A percentile compares a stretch with the other conserved stretches of the same genome.
phyloP scores from a whole-genome alignment of 2,888 invertebrate genomes.

The Apodemia hepburni region DNA sequence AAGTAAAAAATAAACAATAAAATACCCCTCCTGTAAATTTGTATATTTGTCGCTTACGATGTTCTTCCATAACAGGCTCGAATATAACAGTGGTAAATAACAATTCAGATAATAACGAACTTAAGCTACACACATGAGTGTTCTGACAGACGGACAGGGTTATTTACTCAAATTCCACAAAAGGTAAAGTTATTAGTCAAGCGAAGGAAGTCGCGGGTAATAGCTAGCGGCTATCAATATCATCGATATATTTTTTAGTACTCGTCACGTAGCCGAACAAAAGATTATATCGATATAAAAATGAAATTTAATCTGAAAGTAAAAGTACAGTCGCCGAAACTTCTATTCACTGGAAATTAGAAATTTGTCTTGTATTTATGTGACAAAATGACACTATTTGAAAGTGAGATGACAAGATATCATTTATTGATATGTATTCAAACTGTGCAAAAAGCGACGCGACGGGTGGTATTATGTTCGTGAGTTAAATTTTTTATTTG shows the following conservation, averaged over 20 bases:
- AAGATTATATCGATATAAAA: slow-evolving; percentile 2
- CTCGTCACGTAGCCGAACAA: slow-evolving; percentile 2
- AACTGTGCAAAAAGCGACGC: neutral
- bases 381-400: slow-evolving; percentile 2
- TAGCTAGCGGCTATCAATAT: neutral
- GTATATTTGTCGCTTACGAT: no score
- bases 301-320: slow-evolving; percentile 15
- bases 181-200: no score
- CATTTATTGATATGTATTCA: neutral
- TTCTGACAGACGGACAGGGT: no score
- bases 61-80: no score
- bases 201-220: no score
- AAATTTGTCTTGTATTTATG: slow-evolving; percentile 2
- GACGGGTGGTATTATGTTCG: neutral
- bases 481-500: neutral
- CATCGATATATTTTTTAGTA: neutral
- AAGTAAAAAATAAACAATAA: no score
- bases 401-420: slow-evolving; percentile 6
- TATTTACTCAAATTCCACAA: no score
- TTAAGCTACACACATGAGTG: no score
- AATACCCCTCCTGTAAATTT: no score
- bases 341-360: slow-evolving; percentile 12
- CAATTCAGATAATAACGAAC: no score
- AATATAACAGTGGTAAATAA: neutral
- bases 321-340: slow-evolving; percentile 6